Conservation (phyloP, 2,113 vertebrate species). For the Scartelaos histophorus region DNA sequence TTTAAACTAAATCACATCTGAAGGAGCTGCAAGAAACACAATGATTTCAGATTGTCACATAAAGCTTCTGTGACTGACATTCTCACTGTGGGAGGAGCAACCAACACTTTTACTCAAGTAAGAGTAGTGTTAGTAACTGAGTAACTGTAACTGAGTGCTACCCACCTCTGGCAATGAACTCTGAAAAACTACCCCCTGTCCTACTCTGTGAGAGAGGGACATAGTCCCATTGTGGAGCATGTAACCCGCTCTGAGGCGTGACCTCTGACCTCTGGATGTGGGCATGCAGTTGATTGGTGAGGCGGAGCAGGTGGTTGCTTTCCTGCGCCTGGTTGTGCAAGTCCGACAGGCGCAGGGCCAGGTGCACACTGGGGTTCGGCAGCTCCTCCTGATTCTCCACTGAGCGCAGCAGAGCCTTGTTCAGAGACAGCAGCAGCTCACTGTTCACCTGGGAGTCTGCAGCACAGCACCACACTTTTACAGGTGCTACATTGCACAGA, state of each 20-base stretch:
- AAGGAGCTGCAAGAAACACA: too few relatives aligned
- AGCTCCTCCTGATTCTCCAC: conserved; percentile 42
- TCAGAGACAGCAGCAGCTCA: conserved; percentile 71
- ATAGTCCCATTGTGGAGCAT: background rate
- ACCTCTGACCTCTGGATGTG: conserved; percentile 75
- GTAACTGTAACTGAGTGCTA: too few relatives aligned
- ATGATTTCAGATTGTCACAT: too few relatives aligned
- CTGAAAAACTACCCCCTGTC: too few relatives aligned
- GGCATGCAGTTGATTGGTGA: conserved; percentile 75
- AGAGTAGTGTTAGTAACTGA: too few relatives aligned
- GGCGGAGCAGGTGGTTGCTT: conserved; percentile 71
- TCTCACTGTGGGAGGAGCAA: too few relatives aligned
- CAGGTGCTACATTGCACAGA: too few relatives aligned
- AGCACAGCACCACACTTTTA: background rate
- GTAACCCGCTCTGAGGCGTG: background rate
- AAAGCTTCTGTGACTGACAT: too few relatives aligned
- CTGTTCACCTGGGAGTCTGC: conserved; percentile 54
- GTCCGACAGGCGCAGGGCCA: conserved; percentile 85
- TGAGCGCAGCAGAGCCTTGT: conserved; percentile 77
- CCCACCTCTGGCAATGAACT: too few relatives aligned
- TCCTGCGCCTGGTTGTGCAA: conserved; percentile 78
- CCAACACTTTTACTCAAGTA: too few relatives aligned
- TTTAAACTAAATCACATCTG: too few relatives aligned
- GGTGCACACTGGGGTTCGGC: conserved; percentile 85
- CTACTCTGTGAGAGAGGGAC: too few relatives aligned